Conservation (phyloP, 2,888 invertebrate species). For the Rhopalosiphum nymphaeae region DNA sequence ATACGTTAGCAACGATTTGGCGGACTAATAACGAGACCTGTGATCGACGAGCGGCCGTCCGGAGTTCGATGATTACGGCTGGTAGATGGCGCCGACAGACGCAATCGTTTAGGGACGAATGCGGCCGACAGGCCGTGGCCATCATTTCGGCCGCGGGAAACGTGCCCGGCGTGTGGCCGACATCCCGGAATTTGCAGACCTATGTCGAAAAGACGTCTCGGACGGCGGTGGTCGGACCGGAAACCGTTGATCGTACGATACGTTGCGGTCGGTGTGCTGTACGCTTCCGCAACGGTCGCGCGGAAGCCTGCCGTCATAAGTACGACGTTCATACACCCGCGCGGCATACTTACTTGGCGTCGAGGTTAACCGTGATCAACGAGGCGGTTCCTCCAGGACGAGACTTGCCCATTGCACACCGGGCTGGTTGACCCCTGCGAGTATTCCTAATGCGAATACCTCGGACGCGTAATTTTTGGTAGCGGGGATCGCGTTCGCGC, state of each 20-base stretch:
- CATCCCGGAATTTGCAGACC: fast-evolving
- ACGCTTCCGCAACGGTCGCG: neutral
- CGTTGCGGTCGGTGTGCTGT: fast-evolving
- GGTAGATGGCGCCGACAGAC: neutral
- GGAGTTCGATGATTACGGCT: neutral
- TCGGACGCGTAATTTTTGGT: constrained; percentile 71
- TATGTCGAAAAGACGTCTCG: too few species aligned
- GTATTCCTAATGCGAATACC: constrained; percentile 81
- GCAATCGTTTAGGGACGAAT: neutral
- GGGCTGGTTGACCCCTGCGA: constrained; percentile 82
- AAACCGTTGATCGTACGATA: fast-evolving
- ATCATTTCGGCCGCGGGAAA: neutral
- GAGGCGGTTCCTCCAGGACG: constrained; percentile 80
- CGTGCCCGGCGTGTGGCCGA: neutral
- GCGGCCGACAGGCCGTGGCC: neutral
- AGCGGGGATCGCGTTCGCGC: constrained; percentile 61
- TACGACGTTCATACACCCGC: neutral
- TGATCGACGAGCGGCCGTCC: neutral
- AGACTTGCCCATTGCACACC: constrained; percentile 81
- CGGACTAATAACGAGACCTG: neutral
- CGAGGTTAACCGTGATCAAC: constrained; percentile 77
- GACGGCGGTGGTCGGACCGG: neutral
- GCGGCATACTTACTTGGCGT: constrained; percentile 71
- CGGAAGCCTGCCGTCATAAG: neutral
- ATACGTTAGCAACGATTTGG: neutral